These are phyloP conservation scores for Papilio demoleus DNA, from an alignment of 2,888 invertebrate species.

Conservation along the genomic window DNA sequence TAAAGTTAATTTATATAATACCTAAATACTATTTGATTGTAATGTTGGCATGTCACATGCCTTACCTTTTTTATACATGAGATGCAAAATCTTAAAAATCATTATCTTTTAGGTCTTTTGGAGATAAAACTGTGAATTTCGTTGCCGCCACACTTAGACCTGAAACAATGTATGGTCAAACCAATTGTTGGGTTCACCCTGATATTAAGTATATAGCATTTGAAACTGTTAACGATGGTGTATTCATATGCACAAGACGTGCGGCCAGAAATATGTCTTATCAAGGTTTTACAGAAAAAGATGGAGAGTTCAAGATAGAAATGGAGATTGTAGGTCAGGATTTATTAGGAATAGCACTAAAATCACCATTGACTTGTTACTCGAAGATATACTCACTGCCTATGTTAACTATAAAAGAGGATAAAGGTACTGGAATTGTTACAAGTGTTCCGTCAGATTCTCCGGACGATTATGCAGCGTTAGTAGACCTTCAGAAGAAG, in stretches of 20 bases:
- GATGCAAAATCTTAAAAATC: neutral
- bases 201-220: slow-evolving; percentile 97
- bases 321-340: slow-evolving; percentile 88
- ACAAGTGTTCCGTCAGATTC: slow-evolving; percentile 99
- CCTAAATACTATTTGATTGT: neutral
- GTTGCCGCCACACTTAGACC: slow-evolving; percentile 99
- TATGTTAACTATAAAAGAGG: slow-evolving; percentile 98
- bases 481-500: slow-evolving; percentile 97
- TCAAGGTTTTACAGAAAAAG: slow-evolving; percentile 93
- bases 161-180: slow-evolving; percentile 99
- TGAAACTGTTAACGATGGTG: slow-evolving; percentile 86
- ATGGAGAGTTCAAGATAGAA: slow-evolving; percentile 90
- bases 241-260: slow-evolving; percentile 94
- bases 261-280: slow-evolving; percentile 98
- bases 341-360: slow-evolving; percentile 92
- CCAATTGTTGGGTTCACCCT: slow-evolving; percentile 99
- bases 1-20: too few species aligned
- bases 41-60: neutral
- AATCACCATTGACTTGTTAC: slow-evolving; percentile 93
- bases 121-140: slow-evolving; percentile 87
- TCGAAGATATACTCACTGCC: slow-evolving; percentile 95
- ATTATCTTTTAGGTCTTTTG: slow-evolving; percentile 70
- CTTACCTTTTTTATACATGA: neutral
- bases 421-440: slow-evolving; percentile 99
- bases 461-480: slow-evolving; percentile 98